Evolutionary conservation across 2,797 vertebrate species (phyloP).

Genomic region (Gadopsis marmoratus): DNA sequence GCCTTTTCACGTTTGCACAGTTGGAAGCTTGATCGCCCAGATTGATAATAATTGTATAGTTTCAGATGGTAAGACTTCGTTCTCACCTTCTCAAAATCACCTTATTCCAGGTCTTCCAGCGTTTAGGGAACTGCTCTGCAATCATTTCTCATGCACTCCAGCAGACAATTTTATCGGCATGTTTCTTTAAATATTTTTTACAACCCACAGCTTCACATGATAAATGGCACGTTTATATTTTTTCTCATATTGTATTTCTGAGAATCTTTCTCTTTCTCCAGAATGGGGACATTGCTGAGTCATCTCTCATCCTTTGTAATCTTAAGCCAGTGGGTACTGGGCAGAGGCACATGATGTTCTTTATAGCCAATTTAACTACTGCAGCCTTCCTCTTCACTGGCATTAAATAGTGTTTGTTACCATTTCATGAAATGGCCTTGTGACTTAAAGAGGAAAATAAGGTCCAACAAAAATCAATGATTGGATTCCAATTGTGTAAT

Average conservation of each 20-base stretch:
- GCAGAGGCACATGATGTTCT: constrained; percentile 39
- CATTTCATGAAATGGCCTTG: constrained; percentile 41
- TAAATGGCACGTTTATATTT: constrained; percentile 45
- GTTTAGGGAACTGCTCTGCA: constrained; percentile 12
- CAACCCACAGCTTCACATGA: constrained; percentile 43
- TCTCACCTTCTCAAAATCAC: constrained; percentile 4
- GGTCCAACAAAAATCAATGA: constrained; percentile 51
- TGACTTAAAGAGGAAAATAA: constrained; percentile 27
- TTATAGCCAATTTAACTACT: constrained; percentile 40
- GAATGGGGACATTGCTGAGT: constrained; percentile 43
- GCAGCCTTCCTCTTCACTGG: constrained; percentile 14
- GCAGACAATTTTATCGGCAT: constrained; percentile 8
- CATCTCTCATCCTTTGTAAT: constrained; percentile 47
- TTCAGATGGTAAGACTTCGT: constrained; percentile 1
- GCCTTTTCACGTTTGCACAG: background rate
- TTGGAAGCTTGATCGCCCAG: background rate
- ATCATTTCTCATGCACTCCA: constrained; percentile 22
- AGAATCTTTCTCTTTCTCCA: constrained; percentile 9
- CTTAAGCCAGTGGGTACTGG: constrained; percentile 13
- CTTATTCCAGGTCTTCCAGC: background rate
- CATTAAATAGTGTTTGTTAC: constrained; percentile 42
- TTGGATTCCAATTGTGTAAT: constrained; percentile 12
- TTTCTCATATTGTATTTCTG: constrained; percentile 25
- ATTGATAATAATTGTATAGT: background rate
- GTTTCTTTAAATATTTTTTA: constrained; percentile 45